Base-by-base conservation (phyloP, 2,888 invertebrate species). In the Morpho achilles region DNA sequence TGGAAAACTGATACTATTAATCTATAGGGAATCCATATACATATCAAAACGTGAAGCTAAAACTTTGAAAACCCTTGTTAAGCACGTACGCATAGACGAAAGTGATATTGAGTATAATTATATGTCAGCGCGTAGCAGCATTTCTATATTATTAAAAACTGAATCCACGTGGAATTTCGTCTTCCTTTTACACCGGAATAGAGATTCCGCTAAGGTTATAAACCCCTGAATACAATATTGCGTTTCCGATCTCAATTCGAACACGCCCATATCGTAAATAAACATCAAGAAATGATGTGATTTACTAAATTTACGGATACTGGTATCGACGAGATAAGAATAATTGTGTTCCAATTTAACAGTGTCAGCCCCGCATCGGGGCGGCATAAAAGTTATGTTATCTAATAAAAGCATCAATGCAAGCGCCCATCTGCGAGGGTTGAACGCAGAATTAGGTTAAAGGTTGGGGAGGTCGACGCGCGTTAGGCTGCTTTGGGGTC, bases 371-470 rank as follows among this genome's bases (percentile, higher is more conserved):
- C 63, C 58, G 61, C 66, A 59, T 64, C 61, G 60, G 65, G 56
- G 66, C 58, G 53, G 67, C 65, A 69, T 67, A 69, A 73, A 74
- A 76, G 66, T 73, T 63, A 68, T 72, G 67, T 79, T 75, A 80
- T 77, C 73, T 70, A 79, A 82, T 80, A 80, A 80, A 76, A 79
- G 72, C 73, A 70, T 74, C 76, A 77, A 75, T 79, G 76, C 75
- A 76, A 73, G 77, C 70, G 67, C 67, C 75, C 75, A 77, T 76
- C 74, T 75, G 76, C 68, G 76, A 80, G 82, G 80, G 79, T 72
- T 75, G 72, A 71, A 72, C 71, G 67, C 66, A 67, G 75, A 84
- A 83, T 83, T 83, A 78, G 84, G 82, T 84, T 79, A 83, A 78
- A 84, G 80, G 78, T 80, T 77, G 79, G 78, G 76, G 76, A 78